Percentiles rank a stretch among this genome's conserved stretches.
Conservation (phyloP, 2,888 invertebrate genomes). For the Lymantria dispar region DNA sequence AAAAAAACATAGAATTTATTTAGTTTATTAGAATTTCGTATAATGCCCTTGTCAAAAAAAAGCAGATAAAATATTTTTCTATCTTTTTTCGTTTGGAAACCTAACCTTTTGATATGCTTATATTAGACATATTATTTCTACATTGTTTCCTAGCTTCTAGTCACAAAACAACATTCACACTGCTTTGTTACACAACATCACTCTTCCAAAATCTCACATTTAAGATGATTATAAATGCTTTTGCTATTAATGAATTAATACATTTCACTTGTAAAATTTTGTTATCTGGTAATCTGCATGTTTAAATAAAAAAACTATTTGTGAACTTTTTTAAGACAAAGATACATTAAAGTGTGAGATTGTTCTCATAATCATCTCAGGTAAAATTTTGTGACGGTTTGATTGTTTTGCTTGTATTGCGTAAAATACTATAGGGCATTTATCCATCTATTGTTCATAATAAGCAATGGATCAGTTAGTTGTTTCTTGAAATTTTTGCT, state of each 20-base stretch:
- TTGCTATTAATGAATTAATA: constrained; percentile 12
- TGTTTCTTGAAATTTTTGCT: not conserved
- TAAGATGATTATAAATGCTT: not conserved
- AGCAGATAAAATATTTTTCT: too few species aligned
- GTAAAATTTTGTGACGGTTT: not conserved
- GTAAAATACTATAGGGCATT: not conserved
- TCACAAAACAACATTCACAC: too few species aligned
- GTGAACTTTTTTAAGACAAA: constrained; percentile 37
- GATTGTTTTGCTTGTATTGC: not conserved
- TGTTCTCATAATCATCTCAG: constrained; percentile 21
- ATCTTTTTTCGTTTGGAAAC: too few species aligned
- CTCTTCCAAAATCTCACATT: not conserved
- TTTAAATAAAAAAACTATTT: constrained; percentile 18
- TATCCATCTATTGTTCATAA: not conserved
- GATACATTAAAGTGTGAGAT: constrained; percentile 34
- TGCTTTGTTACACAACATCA: not conserved
- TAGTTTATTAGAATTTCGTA: too few species aligned
- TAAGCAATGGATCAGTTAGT: not conserved
- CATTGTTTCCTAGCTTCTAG: too few species aligned
- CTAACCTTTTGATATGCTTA: too few species aligned
- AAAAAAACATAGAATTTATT: too few species aligned
- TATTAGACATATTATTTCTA: too few species aligned
- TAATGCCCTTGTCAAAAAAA: too few species aligned
- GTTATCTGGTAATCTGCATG: constrained; percentile 23
- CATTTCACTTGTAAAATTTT: constrained; percentile 29